Base-by-base conservation (phyloP, 1,140 invertebrate species). In the Drosophila tropicalis region DNA sequence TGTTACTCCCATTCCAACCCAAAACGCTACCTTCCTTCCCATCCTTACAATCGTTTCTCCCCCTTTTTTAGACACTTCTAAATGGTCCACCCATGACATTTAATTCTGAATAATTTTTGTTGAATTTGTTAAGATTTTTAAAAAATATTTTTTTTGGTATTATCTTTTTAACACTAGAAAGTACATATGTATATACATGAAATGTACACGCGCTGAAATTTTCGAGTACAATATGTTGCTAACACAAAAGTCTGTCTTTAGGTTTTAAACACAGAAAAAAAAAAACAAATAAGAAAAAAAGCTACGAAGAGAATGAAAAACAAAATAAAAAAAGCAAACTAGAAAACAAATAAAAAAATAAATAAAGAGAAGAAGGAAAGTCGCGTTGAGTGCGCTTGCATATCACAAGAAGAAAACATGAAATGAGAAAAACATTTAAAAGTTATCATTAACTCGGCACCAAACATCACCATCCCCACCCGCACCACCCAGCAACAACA, bases 211-310 rank as follows among this genome's bases (percentile, higher is more conserved):
- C 81, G 82, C 81, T 77, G 66, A 80, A 84, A 78, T 70, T 84
- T 78, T 51, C 69, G 82, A 84, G 81, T 84, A 84, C 81, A 84
- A 84, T 84, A 84, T 80, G 74, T 71, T 75, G 71, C 72, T 62
- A 75, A 74, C 40, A 71, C 44, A 51, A 85, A 84, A 84, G 81
- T 84, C 81, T 84, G 81, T 84, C 78, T 75, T 76, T 84, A 81
- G 69, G 54, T 75, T 47, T 76, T 58, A 73, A 69, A 60, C 64
- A 47, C 6, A 10, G 5, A 12, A 51, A 51, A 51, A 19, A 51
- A 19, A 6, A 19, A 0, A 22, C 22, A 19, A 22, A 22, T 22
- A 12, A 51, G 9, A 47, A 47, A 22, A 51, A 19, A 41, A 41
- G n/a, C 22, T 25, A 44, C 5, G n/a, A 44, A 44, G 5, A 44